A percentile compares a stretch with the other conserved stretches of the same genome.
These are phyloP conservation scores for Helicolenus hilgendorfi DNA, from an alignment of 2,797 vertebrate species.

Conservation along the genomic window DNA sequence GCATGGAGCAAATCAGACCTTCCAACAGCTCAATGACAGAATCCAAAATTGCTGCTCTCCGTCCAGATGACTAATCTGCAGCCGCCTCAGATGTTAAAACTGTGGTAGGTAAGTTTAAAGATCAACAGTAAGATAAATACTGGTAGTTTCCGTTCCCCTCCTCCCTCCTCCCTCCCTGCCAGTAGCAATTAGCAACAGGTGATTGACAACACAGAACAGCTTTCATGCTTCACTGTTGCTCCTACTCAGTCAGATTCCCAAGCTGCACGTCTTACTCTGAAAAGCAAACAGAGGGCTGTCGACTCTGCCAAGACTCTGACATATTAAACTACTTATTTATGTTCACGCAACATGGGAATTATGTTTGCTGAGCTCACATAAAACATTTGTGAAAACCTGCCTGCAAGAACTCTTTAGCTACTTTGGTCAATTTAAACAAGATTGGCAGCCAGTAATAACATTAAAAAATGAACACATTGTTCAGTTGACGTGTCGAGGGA, in stretches of 20 bases:
- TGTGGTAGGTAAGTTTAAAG: slow-evolving; percentile 79
- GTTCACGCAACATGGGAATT: slow-evolving; percentile 17
- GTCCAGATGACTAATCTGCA: slow-evolving; percentile 32
- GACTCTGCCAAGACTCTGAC: slow-evolving; percentile 53
- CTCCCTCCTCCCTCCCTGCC: slow-evolving; percentile 35
- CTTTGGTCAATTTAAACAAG: slow-evolving; percentile 15
- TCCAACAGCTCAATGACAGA: slow-evolving; percentile 7
- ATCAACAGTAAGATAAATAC: slow-evolving; percentile 77
- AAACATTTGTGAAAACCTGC: slow-evolving; percentile 19
- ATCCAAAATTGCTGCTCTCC: slow-evolving; percentile 34
- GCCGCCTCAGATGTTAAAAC: slow-evolving; percentile 27
- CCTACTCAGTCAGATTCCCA: slow-evolving; percentile 43
- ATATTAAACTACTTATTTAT: slow-evolving; percentile 50
- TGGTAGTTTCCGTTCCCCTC: slow-evolving; percentile 54
- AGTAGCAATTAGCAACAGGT: slow-evolving; percentile 69
- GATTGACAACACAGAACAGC: slow-evolving; percentile 68
- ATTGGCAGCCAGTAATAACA: background rate
- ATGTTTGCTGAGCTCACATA: slow-evolving; percentile 22
- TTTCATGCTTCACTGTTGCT: slow-evolving; percentile 52
- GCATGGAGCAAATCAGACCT: background rate
- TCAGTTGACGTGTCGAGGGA: background rate
- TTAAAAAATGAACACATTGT: background rate
- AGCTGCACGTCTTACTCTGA: slow-evolving; percentile 23
- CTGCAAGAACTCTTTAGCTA: background rate
- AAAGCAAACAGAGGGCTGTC: slow-evolving; percentile 41